A percentile compares a stretch with the other conserved stretches of the same genome.
phyloP scores from a whole-genome alignment of 1,140 invertebrate species.

The Coboldia fuscipes region DNA sequence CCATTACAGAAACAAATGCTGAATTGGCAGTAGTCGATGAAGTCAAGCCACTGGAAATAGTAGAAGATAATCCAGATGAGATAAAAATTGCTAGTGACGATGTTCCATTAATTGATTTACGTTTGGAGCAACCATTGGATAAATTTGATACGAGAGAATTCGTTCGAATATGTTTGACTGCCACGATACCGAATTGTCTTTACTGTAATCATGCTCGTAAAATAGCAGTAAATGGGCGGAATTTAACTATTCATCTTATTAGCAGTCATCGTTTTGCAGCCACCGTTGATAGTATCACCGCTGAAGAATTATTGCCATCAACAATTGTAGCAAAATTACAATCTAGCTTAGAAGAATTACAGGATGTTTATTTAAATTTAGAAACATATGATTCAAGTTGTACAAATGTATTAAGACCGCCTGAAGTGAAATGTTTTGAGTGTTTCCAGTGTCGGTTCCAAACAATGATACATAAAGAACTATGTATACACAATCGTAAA shows the following conservation, averaged over 20 bases:
- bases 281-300: constrained; percentile 45
- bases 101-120: constrained; percentile 41
- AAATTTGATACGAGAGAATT: constrained; percentile 45
- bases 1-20: background rate
- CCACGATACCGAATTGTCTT: constrained; percentile 42
- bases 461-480: constrained; percentile 52
- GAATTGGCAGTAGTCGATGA: constrained; percentile 5
- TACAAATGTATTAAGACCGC: constrained; percentile 16
- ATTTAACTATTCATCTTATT: constrained; percentile 53
- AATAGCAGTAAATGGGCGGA: constrained; percentile 60
- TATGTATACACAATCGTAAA: constrained; percentile 63
- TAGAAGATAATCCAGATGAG: constrained; percentile 5
- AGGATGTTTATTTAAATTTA: constrained; percentile 42
- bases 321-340: constrained; percentile 44
- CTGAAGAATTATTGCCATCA: constrained; percentile 44
- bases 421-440: constrained; percentile 42
- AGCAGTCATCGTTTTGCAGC: constrained; percentile 51
- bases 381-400: constrained; percentile 36
- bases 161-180: constrained; percentile 44
- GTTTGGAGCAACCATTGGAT: constrained; percentile 46
- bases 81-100: constrained; percentile 32
- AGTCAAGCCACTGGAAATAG: constrained; percentile 12
- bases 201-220: constrained; percentile 66
- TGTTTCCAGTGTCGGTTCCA: constrained; percentile 65
- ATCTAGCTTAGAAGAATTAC: constrained; percentile 34